Conservation (phyloP, 2,113 vertebrate species). For the Mystacornis crossleyi region DNA sequence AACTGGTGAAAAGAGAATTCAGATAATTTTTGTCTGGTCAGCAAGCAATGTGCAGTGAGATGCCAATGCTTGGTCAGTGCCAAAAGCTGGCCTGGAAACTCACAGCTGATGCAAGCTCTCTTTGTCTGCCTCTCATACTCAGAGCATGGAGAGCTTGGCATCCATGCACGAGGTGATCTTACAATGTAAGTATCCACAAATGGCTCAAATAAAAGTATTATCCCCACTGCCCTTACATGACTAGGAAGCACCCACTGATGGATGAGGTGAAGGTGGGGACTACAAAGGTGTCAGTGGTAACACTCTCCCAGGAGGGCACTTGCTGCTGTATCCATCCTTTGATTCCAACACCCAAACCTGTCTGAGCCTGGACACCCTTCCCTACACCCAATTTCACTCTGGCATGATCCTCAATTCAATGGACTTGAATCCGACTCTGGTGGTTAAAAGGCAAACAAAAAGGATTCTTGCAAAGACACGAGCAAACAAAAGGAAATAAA, state of each 20-base stretch:
- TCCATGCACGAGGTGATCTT: not conserved
- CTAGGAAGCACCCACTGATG: not conserved
- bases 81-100: not conserved
- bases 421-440: fast-evolving
- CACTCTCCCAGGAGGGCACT: not conserved
- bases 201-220: not conserved
- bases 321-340: not conserved
- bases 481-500: not conserved
- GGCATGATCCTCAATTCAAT: not conserved
- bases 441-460: not conserved
- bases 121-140: not conserved
- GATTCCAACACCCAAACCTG: not conserved
- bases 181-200: not conserved
- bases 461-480: not conserved
- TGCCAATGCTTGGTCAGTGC: not conserved
- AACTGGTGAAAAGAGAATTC: not conserved
- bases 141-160: not conserved
- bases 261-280: not conserved
- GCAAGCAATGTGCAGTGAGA: not conserved
- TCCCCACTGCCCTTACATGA: not conserved
- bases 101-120: not conserved
- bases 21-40: not conserved
- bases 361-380: not conserved
- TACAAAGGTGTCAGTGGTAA: not conserved
- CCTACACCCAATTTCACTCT: not conserved